phyloP scores from a whole-genome alignment of 2,888 invertebrate genomes.

The Drosophila putrida region DNA sequence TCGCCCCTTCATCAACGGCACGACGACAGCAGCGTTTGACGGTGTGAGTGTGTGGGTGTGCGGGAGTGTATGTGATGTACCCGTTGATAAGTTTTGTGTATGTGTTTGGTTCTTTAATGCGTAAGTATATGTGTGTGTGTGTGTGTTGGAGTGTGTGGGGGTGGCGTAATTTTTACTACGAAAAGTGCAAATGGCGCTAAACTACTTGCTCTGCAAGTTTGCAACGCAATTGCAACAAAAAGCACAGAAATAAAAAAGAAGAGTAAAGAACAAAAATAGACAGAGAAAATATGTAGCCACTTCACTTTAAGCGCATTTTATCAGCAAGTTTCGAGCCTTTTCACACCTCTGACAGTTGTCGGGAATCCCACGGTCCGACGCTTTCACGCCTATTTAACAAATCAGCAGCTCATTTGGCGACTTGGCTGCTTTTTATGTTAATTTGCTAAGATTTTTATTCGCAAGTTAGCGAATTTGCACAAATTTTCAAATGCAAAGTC shows the following conservation, averaged over 20 bases:
- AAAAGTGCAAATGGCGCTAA: slow-evolving; percentile 81
- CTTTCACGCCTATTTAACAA: slow-evolving; percentile 75
- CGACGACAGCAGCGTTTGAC: slow-evolving; percentile 28
- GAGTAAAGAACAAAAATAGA: slow-evolving; percentile 36
- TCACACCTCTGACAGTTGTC: slow-evolving; percentile 64
- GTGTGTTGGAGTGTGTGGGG: not conserved
- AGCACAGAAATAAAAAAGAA: slow-evolving; percentile 25
- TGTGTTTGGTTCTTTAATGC: slow-evolving; percentile 30
- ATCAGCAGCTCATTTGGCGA: slow-evolving; percentile 78
- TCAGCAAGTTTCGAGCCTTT: slow-evolving; percentile 57
- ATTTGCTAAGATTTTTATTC: slow-evolving; percentile 52
- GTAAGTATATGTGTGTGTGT: slow-evolving; percentile 30
- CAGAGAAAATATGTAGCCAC: slow-evolving; percentile 50
- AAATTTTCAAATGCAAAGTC: slow-evolving; percentile 41
- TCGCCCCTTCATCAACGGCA: slow-evolving; percentile 46
- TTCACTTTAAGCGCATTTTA: slow-evolving; percentile 49
- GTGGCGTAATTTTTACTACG: slow-evolving; percentile 78
- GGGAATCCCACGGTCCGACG: slow-evolving; percentile 61
- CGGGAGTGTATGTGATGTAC: slow-evolving; percentile 50
- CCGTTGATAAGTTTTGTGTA: slow-evolving; percentile 69
- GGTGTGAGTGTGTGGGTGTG: too few species aligned
- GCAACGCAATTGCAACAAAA: slow-evolving; percentile 71
- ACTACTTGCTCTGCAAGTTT: slow-evolving; percentile 79
- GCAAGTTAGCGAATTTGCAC: slow-evolving; percentile 35
- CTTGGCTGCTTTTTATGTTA: slow-evolving; percentile 65